phyloP scores from a whole-genome alignment of 1,140 invertebrate species.

The Bombus pascuorum region DNA sequence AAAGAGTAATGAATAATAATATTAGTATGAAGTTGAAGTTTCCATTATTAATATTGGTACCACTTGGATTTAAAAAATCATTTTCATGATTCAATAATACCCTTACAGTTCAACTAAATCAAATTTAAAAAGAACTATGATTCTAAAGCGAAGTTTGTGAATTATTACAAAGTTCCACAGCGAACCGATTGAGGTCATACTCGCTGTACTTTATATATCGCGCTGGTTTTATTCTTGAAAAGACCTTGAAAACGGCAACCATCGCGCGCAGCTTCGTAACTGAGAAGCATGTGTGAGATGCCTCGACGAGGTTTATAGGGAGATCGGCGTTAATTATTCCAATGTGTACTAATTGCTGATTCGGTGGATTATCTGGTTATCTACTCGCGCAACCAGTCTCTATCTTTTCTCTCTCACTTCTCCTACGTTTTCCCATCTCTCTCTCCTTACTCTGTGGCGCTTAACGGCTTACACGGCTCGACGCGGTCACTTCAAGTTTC shows the following conservation, averaged over 20 bases:
- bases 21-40: too few relatives aligned
- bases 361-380: slow-evolving; percentile 68
- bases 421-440: neutral
- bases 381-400: slow-evolving; percentile 46
- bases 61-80: too few relatives aligned
- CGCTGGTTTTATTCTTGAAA: neutral
- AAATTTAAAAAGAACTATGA: too few relatives aligned
- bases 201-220: neutral
- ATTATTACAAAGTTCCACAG: neutral
- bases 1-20: too few relatives aligned
- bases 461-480: slow-evolving; percentile 36
- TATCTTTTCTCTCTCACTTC: neutral
- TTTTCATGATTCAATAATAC: too few relatives aligned
- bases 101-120: too few relatives aligned
- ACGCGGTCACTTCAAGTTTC: slow-evolving; percentile 3
- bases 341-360: slow-evolving; percentile 69
- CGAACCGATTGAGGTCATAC: neutral
- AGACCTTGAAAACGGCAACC: neutral
- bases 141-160: too few relatives aligned
- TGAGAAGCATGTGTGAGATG: slow-evolving; percentile 48
- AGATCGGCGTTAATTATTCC: slow-evolving; percentile 68
- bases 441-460: neutral
- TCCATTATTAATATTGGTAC: too few relatives aligned
- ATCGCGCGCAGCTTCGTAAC: slow-evolving; percentile 45
- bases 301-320: slow-evolving; percentile 56